Base-by-base conservation (phyloP, 2,888 invertebrate genomes). In the Thymelicus lineola region DNA sequence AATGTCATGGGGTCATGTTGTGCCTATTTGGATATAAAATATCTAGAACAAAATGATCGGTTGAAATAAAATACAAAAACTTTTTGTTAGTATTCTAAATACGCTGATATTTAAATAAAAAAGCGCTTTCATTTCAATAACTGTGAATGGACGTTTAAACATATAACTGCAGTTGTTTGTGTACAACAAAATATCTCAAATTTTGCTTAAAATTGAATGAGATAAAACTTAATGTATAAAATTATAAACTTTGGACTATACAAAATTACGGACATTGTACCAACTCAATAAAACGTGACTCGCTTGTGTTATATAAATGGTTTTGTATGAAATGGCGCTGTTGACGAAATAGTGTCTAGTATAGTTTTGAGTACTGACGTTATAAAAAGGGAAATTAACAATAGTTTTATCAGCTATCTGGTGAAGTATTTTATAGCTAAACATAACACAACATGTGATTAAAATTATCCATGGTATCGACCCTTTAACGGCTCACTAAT, bases 141-240 rank as follows among this genome's bases (percentile, higher is more conserved):
- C 46, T 46, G 46, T 46, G 46, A 46, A 46, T 46, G 46, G 46
- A 46, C 20, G 45, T 20, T 60, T 15, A 14, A 58, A 7, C 14
- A 57, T 35, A 14, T 6, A 20, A 57, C 28, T 55, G 55, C 64
- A 55, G 28, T 28, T 62, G 35, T 50, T 63, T 36, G 14, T 42
- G 53, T 50, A 45, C 42, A 63, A 63, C 53, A 61, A 61, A 48
- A 63, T 53, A 53, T 62, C 14, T 53, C 17, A 48, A 48, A 62
- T 50, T 63, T 63, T 38, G 35, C 38, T 20, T 64, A 42, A 53
- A 64, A 55, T 55, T 64, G 42, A 64, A 64, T 42, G 45, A 57
- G n/a, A 53, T 20, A 57, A 42, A 55, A 65, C n/a, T 61, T 46
- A 46, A 61, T 20, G 46, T 61, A 45, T 14, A 28, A 55, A 65